A percentile compares a stretch with the other conserved stretches of the same genome.
These are phyloP conservation scores for Ceratosolen solmsi DNA, from an alignment of 1,140 invertebrate species.

Conservation along the genomic window DNA sequence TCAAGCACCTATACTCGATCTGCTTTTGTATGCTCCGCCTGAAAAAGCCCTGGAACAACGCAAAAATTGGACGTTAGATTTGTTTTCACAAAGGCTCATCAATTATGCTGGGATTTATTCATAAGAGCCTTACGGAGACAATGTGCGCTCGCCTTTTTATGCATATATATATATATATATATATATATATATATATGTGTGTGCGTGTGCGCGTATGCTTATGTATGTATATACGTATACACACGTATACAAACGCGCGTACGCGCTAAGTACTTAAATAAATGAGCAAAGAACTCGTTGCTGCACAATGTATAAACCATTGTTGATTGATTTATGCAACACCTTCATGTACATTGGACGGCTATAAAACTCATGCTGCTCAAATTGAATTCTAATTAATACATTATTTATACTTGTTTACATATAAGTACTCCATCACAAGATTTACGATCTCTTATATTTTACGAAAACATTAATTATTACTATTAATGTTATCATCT, in stretches of 20 bases:
- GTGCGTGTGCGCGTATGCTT: too few species aligned
- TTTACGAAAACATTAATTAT: background rate
- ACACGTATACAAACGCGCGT: too few species aligned
- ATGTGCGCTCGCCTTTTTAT: background rate
- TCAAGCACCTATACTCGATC: conserved; percentile 96
- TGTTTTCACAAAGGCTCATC: background rate
- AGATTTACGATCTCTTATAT: background rate
- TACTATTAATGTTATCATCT: background rate
- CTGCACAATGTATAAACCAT: background rate
- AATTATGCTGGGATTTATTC: conserved; percentile 17
- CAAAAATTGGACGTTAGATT: conserved; percentile 11
- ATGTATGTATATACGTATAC: too few species aligned
- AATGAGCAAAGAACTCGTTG: background rate
- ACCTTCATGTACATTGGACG: background rate
- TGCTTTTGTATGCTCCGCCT: conserved; percentile 96
- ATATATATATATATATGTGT: too few species aligned
- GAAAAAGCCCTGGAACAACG: conserved; percentile 82
- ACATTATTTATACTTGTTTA: background rate
- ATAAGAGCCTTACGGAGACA: background rate
- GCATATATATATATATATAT: too few species aligned
- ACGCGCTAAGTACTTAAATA: background rate
- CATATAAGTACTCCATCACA: too few species aligned
- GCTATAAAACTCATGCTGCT: background rate
- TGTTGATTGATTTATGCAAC: background rate
- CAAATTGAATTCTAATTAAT: conserved; percentile 1